Percentiles rank a stretch among this genome's conserved stretches.
Evolutionary conservation across 2,888 invertebrate genomes (phyloP).

Genomic region (Dastarcus helophoroides): DNA sequence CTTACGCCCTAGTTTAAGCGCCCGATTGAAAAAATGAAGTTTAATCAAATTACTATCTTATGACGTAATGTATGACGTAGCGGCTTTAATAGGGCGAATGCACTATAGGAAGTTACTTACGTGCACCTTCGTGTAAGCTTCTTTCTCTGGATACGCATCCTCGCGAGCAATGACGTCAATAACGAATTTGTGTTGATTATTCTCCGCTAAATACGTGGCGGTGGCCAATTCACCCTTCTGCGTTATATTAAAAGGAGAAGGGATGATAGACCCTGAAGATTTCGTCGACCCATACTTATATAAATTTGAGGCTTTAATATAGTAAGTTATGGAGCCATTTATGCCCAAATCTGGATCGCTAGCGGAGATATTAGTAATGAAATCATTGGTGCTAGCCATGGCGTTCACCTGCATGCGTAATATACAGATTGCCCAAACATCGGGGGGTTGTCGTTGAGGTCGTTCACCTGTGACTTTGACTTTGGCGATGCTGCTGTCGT

Average conservation of each 20-base stretch:
- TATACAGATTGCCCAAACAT: slow-evolving; percentile 31
- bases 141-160: slow-evolving; percentile 63
- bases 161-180: slow-evolving; percentile 77
- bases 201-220: slow-evolving; percentile 75
- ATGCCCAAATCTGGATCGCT: slow-evolving; percentile 72
- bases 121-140: slow-evolving; percentile 64
- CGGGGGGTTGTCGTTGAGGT: slow-evolving; percentile 80
- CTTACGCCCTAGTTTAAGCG: too few relatives aligned
- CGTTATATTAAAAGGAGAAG: slow-evolving; percentile 74
- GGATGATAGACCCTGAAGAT: slow-evolving; percentile 76
- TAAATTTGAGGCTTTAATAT: slow-evolving; percentile 69
- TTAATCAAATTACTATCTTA: too few relatives aligned
- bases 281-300: slow-evolving; percentile 67
- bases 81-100: too few relatives aligned
- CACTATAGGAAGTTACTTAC: slow-evolving; percentile 46
- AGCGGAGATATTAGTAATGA: slow-evolving; percentile 64
- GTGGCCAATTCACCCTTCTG: slow-evolving; percentile 62
- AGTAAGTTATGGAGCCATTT: slow-evolving; percentile 73
- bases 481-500: slow-evolving; percentile 58
- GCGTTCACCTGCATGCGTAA: slow-evolving; percentile 58
- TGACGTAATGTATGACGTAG: too few relatives aligned
- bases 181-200: slow-evolving; percentile 78
- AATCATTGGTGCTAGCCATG: slow-evolving; percentile 64
- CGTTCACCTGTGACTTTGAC: slow-evolving; percentile 62
- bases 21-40: too few relatives aligned